Evolutionary conservation across 2,888 invertebrate species (phyloP), one percentile per base, ranked within the genome.

Genomic region (Mystacides longicornis): DNA sequence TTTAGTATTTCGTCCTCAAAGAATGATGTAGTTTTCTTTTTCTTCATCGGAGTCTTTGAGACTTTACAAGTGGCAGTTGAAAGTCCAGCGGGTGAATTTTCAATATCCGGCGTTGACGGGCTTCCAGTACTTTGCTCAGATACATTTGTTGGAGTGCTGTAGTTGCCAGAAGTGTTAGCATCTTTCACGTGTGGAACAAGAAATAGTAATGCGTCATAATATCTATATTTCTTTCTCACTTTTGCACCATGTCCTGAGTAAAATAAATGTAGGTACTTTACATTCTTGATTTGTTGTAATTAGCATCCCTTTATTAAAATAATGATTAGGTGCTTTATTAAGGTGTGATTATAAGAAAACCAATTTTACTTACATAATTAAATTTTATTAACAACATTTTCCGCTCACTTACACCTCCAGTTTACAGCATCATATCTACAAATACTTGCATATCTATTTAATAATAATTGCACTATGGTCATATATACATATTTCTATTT

Each of bases 191-290:
- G 58, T 55, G 60, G 62, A 53, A 60, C 23, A 51, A 60, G 54
- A 58, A 62, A 62, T 54, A 53, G 48, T 49, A 58, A 56, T 54
- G 48, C 45, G 27, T 59, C 58, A 55, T 58, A 60, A 55, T 60
- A 60, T 60, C 59, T 60, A 27, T 61, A 60, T 57, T 54, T 58
- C 37, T 60, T 62, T 51, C 51, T 56, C 48, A 59, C 59, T 43
- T 58, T 56, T 49, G 52, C 45, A 45, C 5, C 45, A 18, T 45
- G 45, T 16, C 45, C 45, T 18, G 45, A 45, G n/a, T n/a, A n/a
- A n/a, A n/a, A n/a, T n/a, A n/a, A n/a, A n/a, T n/a, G n/a, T n/a
- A n/a, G n/a, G n/a, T n/a, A n/a, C n/a, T n/a, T n/a, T n/a, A n/a
- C n/a, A n/a, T n/a, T n/a, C n/a, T n/a, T n/a, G n/a, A n/a, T n/a